Base-by-base conservation (phyloP, 1,140 invertebrate species). In the Fopius arisanus region DNA sequence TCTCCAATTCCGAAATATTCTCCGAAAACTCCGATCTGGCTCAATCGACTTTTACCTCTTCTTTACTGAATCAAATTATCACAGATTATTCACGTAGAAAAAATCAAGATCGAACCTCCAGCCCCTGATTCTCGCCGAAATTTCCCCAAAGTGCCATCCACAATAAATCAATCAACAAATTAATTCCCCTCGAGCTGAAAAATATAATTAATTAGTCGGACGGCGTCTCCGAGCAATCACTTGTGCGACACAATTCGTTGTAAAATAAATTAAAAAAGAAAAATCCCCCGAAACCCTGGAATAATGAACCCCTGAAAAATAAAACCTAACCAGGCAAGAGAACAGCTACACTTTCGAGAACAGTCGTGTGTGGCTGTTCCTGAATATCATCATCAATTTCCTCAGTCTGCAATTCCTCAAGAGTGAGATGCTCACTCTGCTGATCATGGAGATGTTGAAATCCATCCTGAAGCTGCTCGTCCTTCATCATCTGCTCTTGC, bases 401-500 rank as follows among this genome's bases (percentile, higher is more conserved):
- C 16, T 74, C 72, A 12, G 33, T 10, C 41, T 75, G 73, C 21
- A 73, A 10, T 28, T 67, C 71, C 14, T 73, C 71, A 5, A 67
- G 16, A 10, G 66, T 62, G 3, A 65, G 2, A 9, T 71, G 69
- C 7, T 69, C 67, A 12, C 28, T 37, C 16, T 0, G 69, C 23
- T 4, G 7, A 19, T 70, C 51, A 1, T 66, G 54, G 6, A 71
- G n/a, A 40, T 68, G 31, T 21, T 68, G 37, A 28, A 41, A 68
- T 7, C 26, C 41, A 19, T 31, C 43, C 23, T 51, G 67, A 14
- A 28, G 7, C 7, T 77, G 48, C 21, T 76, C 63, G 1, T 74
- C 23, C 33, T 69, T n/a, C 2, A 67, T 3, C 9, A 72, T 63
- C 3, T 78, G 77, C 14, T 79, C 62, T 37, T 79, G 80, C 5